These are phyloP conservation scores for Probosciger aterrimus DNA, from an alignment of 2,113 vertebrate species.

Conservation along the genomic window DNA sequence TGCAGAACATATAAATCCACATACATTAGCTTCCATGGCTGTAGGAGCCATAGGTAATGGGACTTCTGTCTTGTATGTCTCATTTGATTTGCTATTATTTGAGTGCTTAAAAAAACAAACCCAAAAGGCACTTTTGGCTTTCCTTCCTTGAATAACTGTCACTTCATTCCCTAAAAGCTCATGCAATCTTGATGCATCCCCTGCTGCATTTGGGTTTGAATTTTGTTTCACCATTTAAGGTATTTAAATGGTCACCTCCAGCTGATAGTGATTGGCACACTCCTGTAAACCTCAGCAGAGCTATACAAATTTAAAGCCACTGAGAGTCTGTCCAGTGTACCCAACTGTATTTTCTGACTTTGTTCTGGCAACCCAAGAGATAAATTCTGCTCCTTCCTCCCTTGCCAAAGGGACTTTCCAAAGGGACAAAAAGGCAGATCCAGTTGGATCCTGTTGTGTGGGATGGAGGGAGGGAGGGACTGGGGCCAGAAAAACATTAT, in stretches of 20 bases:
- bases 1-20: neutral
- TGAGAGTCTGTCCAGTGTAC: rapidly evolving
- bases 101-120: neutral
- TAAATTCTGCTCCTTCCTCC: neutral
- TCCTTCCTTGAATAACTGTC: neutral
- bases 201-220: neutral
- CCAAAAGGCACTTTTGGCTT: neutral
- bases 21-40: neutral
- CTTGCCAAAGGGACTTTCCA: neutral
- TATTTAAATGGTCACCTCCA: neutral
- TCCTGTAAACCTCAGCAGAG: neutral
- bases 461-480: neutral
- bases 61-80: neutral
- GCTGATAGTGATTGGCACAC: neutral
- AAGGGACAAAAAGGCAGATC: neutral
- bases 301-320: neutral
- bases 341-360: neutral
- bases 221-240: neutral
- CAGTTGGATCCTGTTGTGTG: neutral
- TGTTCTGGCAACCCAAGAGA: neutral
- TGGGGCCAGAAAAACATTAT: neutral
- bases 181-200: neutral
- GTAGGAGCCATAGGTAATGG: neutral
- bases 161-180: neutral
- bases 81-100: neutral